These are phyloP conservation scores for Drosophila mojavensis DNA, from an alignment of 1,140 invertebrate species.

Conservation along the genomic window DNA sequence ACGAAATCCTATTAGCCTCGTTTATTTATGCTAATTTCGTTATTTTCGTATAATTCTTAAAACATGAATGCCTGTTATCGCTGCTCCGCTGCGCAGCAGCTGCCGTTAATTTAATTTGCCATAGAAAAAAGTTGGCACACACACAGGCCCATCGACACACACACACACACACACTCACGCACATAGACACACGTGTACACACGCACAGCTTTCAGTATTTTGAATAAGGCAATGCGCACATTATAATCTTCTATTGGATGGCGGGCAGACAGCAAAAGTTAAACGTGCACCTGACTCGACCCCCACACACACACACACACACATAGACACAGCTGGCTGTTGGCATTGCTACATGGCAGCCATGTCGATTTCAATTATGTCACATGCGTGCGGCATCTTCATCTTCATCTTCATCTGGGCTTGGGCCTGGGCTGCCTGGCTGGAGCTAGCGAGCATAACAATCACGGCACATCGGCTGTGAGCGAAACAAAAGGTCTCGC, in stretches of 20 bases:
- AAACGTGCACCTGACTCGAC: slow-evolving; percentile 49
- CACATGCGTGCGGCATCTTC: slow-evolving; percentile 70
- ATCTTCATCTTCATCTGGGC: slow-evolving; percentile 27
- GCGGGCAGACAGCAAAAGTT: slow-evolving; percentile 46
- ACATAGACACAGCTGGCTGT: slow-evolving; percentile 5
- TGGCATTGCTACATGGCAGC: slow-evolving; percentile 37
- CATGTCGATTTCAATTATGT: slow-evolving; percentile 77
- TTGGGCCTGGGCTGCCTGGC: background rate
- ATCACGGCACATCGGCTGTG: slow-evolving; percentile 39
- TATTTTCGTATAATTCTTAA: slow-evolving; percentile 71
- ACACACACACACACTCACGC: background rate
- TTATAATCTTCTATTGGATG: slow-evolving; percentile 74
- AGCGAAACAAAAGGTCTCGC: slow-evolving; percentile 21
- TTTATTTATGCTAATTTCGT: slow-evolving; percentile 77
- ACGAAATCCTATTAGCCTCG: slow-evolving; percentile 72
- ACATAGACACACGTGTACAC: slow-evolving; percentile 5
- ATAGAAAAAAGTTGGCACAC: slow-evolving; percentile 26
- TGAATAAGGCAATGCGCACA: slow-evolving; percentile 78
- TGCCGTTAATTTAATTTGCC: slow-evolving; percentile 76
- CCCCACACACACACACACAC: background rate
- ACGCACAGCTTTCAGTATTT: slow-evolving; percentile 51
- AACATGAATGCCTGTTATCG: slow-evolving; percentile 73
- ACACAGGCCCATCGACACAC: slow-evolving; percentile 35
- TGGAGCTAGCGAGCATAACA: slow-evolving; percentile 49
- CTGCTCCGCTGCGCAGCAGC: slow-evolving; percentile 31